Conservation (phyloP, 2,113 vertebrate genomes). For the Galbula dea region DNA sequence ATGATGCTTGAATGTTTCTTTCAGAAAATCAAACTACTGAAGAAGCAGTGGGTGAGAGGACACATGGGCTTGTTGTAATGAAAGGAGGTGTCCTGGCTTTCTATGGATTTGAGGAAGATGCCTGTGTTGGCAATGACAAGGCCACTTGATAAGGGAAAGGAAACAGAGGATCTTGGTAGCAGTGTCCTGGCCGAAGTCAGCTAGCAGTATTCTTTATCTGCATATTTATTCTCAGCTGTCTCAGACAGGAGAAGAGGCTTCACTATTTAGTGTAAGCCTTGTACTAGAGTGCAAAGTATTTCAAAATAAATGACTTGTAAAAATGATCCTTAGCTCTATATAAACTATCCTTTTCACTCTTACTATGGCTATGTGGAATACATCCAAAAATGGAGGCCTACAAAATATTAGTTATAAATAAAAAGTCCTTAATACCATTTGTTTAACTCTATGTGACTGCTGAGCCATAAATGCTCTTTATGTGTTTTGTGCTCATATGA, state of each 20-base stretch:
- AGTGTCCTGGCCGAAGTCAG: neutral
- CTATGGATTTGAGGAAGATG: neutral
- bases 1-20: neutral
- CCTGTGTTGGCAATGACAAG: neutral
- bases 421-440: neutral
- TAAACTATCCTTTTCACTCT: neutral
- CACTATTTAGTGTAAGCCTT: neutral
- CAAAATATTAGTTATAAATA: constrained; percentile 31
- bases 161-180: neutral
- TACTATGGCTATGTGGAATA: neutral
- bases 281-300: neutral
- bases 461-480: neutral
- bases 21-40: neutral
- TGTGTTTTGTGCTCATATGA: neutral
- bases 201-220: neutral
- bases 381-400: neutral
- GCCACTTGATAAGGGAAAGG: neutral
- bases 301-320: neutral
- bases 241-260: neutral
- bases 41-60: neutral
- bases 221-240: neutral
- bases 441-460: constrained; percentile 10
- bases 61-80: neutral
- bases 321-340: neutral
- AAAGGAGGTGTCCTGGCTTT: neutral